phyloP scores from a whole-genome alignment of 2,113 vertebrate species.

The Ammodytes dubius region DNA sequence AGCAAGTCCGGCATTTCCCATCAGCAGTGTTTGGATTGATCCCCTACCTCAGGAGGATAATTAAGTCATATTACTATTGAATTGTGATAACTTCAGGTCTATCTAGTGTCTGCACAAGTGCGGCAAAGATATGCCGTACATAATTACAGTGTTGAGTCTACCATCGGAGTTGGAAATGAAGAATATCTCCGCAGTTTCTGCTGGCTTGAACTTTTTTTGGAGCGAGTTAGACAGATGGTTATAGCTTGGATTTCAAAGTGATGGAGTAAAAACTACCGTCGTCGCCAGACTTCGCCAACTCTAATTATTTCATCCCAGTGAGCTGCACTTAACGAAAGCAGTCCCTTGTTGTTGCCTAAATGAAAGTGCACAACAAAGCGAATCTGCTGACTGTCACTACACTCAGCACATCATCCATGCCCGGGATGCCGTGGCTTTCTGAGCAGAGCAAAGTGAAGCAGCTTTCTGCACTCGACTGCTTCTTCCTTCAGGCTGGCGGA shows the following conservation, averaged over 20 bases:
- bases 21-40: constrained; percentile 58
- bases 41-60: constrained; percentile 71
- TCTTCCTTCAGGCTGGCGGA: constrained; percentile 76
- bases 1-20: constrained; percentile 41
- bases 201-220: constrained; percentile 62
- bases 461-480: constrained; percentile 77
- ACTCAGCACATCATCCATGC: constrained; percentile 77
- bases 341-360: constrained; percentile 83
- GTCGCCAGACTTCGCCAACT: constrained; percentile 75
- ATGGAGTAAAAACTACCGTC: constrained; percentile 76
- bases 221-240: constrained; percentile 83
- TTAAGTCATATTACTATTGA: constrained; percentile 77
- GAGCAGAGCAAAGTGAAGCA: constrained; percentile 67
- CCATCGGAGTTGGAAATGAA: constrained; percentile 52
- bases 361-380: constrained; percentile 83
- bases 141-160: constrained; percentile 36
- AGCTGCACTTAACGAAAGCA: constrained; percentile 79
- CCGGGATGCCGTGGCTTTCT: constrained; percentile 49
- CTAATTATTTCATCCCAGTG: constrained; percentile 79
- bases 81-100: constrained; percentile 56
- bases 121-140: constrained; percentile 54
- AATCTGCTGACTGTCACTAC: constrained; percentile 77
- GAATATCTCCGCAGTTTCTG: constrained; percentile 62
- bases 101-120: constrained; percentile 36
- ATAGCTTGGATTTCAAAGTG: constrained; percentile 78